Evolutionary conservation across 2,113 vertebrate species (phyloP), one percentile per base, ranked within the genome.

Genomic region (Ramphastos sulfuratus): DNA sequence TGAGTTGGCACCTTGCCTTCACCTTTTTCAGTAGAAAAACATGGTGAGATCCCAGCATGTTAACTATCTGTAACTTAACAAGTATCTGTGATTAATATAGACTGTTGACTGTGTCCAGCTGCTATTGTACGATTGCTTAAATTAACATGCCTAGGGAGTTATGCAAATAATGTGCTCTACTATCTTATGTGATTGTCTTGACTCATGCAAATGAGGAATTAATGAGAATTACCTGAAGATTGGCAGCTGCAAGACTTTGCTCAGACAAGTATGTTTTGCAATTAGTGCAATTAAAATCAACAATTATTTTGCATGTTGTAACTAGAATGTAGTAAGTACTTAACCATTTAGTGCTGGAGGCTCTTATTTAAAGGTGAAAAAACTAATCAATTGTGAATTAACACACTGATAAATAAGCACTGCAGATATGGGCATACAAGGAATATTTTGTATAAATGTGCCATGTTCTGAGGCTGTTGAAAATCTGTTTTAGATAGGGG

Each of bases 21-120:
- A 75, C 42, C 64, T 90, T 93, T 92, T 80, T 90, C 85, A 48
- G 39, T 95, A 90, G 83, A 82, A 85, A 90, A 86, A 35, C 54
- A 35, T 75, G 93, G 94, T 96, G 94, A 95, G 90, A 93, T 87
- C 71, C 58, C 92, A 92, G 92, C 94, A 90, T 92, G 94, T 71
- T 55, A 85, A 78, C 9, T 9, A 12, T 30, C 35, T 86, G 48
- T 71, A 78, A 73, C 39, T 89, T 94, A 94, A 25, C 82, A 48
- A 75, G 2, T 81, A 72, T 16, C 30, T 79, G 31, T 78, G 35
- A 61, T 89, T 95, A 86, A 58, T 88, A 11, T 0, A 60, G 65
- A 67, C 92, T 82, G 80, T 58, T 14, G 19, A n/a, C 55, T 1
- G 1, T 63, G 71, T 82, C 79, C 37, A 71, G 82, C 64, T 87